These are phyloP conservation scores for Macrosoma leucophasiata DNA, from an alignment of 2,888 invertebrate species.

Conservation along the genomic window DNA sequence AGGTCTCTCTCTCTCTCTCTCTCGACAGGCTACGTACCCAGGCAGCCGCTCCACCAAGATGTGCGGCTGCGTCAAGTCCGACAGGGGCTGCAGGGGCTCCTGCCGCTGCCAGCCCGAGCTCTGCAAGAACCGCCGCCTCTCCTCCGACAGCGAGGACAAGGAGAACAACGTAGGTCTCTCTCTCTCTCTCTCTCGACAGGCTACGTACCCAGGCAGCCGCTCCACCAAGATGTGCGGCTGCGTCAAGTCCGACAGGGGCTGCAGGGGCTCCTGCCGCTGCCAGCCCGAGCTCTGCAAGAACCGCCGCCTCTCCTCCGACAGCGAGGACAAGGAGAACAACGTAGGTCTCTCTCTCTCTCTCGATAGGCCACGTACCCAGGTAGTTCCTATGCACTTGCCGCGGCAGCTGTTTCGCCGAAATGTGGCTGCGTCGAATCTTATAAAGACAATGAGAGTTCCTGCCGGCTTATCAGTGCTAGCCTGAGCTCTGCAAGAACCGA, in stretches of 20 bases:
- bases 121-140: constrained; percentile 49
- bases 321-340: constrained; percentile 58
- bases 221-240: constrained; percentile 76
- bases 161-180: constrained; percentile 39
- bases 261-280: constrained; percentile 72
- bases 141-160: constrained; percentile 54
- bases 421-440: constrained; percentile 77
- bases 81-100: constrained; percentile 49
- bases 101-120: constrained; percentile 72
- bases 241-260: constrained; percentile 62
- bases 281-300: constrained; percentile 58
- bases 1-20: constrained; percentile 1
- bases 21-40: no score
- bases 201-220: constrained; percentile 78
- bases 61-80: constrained; percentile 77
- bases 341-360: constrained; percentile 31
- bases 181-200: constrained; percentile 72
- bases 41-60: constrained; percentile 73
- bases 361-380: constrained; percentile 74
- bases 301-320: constrained; percentile 35
- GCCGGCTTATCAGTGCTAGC: constrained; percentile 74
- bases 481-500: constrained; percentile 48
- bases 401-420: constrained; percentile 70
- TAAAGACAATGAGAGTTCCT: constrained; percentile 52
- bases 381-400: constrained; percentile 77